Evolutionary conservation across 2,113 vertebrate species (phyloP), one percentile per base, ranked within the genome.

Genomic region (Hyperopisus bebe): DNA sequence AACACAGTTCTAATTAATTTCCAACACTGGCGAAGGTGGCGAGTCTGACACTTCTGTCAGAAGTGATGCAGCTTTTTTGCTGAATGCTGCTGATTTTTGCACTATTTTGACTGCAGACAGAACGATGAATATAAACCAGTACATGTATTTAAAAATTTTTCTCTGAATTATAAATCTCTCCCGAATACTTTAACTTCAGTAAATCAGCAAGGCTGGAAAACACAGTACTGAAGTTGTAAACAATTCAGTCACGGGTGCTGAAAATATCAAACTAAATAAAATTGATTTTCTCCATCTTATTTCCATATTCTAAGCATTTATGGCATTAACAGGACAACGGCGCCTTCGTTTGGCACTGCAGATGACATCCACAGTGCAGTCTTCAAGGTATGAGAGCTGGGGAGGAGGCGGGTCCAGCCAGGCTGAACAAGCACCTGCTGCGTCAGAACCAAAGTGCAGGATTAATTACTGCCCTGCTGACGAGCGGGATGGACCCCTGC

Each of bases 391-490:
- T 77, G 31, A 77, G 70, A 17, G 58, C 62, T 66, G 62, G 62
- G 27, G 10, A 9, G 24, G 55, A 15, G 21, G 55, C 7, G 1
- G 62, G 27, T 70, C 35, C 74, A 8, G 74, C 15, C 35, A 42
- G 15, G 24, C 48, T 35, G 48, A 15, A 2, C 48, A 55, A 24
- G n/a, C 70, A 55, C 47, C 86, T 53, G 58, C 62, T 77, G 55
- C 86, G 1, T 58, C 74, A 50, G 39, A 6, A 51, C 48, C 21
- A 42, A 39, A 31, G 74, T 70, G n/a, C 19, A 35, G 47, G 10
- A n/a, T 90, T 87, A 90, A 82, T 84, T 88, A 88, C 50, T 11
- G 50, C n/a, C 19, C 70, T 62, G 48, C 51, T 11, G 70, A 15
- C 50, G 1, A 47, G 47, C 74, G 17, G 50, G 5, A 27, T 11